Evolutionary conservation across 2,113 vertebrate genomes (phyloP).

Genomic region (Pedionomus torquatus): DNA sequence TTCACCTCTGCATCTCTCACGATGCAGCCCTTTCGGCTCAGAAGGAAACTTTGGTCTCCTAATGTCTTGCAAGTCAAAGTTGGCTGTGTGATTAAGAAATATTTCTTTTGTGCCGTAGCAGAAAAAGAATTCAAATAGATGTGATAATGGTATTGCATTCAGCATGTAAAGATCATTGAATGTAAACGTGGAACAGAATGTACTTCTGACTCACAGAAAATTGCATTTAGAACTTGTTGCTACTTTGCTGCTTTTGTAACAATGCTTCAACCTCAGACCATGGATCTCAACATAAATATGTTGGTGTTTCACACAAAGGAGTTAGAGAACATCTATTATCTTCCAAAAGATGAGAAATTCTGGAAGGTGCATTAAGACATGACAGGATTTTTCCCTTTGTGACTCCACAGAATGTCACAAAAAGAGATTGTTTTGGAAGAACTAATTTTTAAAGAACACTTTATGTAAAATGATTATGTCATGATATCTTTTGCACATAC

Average conservation of each 20-base stretch:
- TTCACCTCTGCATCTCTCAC: not conserved
- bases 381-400: slow-evolving; percentile 2
- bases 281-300: slow-evolving; percentile 54
- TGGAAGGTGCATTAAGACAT: not conserved
- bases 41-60: not conserved
- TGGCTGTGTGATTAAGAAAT: slow-evolving; percentile 18
- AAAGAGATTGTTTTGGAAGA: not conserved
- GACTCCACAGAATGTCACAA: not conserved
- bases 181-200: slow-evolving; percentile 34
- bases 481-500: not conserved
- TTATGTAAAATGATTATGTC: not conserved
- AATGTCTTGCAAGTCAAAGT: not conserved
- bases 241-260: slow-evolving; percentile 40
- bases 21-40: not conserved
- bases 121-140: slow-evolving; percentile 53
- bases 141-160: slow-evolving; percentile 53
- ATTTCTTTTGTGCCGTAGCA: slow-evolving; percentile 18
- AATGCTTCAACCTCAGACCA: slow-evolving; percentile 35
- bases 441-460: not conserved
- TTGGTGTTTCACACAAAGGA: slow-evolving; percentile 48
- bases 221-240: slow-evolving; percentile 46
- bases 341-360: slow-evolving; percentile 28
- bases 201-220: slow-evolving; percentile 56
- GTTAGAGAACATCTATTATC: slow-evolving; percentile 36
- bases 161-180: slow-evolving; percentile 46